phyloP scores from a whole-genome alignment of 2,113 vertebrate species.

The Paratilapia polleni region DNA sequence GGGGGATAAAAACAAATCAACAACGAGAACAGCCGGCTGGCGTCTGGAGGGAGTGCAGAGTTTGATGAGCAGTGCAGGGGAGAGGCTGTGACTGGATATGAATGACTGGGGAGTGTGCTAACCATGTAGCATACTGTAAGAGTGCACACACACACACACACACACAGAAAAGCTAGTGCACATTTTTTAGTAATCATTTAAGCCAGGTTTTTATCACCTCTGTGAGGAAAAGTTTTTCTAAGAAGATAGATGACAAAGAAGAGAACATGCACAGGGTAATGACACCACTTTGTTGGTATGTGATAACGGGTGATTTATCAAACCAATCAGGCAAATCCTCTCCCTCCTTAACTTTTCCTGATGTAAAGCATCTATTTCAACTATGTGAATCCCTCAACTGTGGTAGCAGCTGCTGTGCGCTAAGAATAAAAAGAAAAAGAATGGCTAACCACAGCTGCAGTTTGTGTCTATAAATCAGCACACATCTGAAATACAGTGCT shows the following conservation, averaged over 20 bases:
- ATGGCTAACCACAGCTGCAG: not conserved
- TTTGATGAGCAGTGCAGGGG: slow-evolving; percentile 33
- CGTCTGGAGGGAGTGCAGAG: not conserved
- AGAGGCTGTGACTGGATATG: slow-evolving; percentile 18
- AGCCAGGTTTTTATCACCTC: not conserved
- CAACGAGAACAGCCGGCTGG: slow-evolving; percentile 14
- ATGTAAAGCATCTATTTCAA: not conserved
- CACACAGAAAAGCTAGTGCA: not conserved
- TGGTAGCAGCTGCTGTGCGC: not conserved
- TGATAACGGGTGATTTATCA: not conserved
- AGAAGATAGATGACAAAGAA: not conserved
- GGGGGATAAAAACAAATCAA: slow-evolving; percentile 51
- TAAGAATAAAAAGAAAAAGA: not conserved
- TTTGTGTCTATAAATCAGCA: not conserved
- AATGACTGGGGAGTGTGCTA: slow-evolving; percentile 11
- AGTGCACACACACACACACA: not conserved
- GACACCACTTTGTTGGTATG: not conserved
- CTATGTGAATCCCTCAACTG: not conserved
- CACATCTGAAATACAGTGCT: not conserved
- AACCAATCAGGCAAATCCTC: not conserved
- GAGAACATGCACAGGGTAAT: not conserved
- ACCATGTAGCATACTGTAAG: not conserved
- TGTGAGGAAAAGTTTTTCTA: not conserved
- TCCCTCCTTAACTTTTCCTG: not conserved
- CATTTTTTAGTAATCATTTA: not conserved